Evolutionary conservation across 2,113 vertebrate genomes (phyloP).

Genomic region (Oceanodroma tethys): DNA sequence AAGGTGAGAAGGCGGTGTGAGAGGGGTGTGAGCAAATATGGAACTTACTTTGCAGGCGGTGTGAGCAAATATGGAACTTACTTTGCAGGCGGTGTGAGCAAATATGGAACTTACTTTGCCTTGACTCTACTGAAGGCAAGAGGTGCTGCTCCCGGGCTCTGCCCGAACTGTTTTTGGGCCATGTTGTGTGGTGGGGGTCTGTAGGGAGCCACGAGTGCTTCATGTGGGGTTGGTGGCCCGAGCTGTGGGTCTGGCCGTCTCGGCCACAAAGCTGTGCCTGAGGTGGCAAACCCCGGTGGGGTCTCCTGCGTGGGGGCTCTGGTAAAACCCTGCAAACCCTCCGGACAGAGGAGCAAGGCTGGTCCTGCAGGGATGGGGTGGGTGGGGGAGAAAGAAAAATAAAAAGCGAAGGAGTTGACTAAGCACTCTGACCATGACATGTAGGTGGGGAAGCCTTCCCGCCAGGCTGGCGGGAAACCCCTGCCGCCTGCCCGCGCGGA

Average conservation of each 20-base stretch:
- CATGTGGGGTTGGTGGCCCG: rapidly evolving
- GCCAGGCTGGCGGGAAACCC: rapidly evolving
- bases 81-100: no score
- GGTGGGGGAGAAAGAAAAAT: no score
- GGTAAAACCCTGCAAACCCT: no score
- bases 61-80: no score
- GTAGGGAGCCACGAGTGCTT: rapidly evolving
- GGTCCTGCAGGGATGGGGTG: no score
- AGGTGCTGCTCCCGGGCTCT: background rate
- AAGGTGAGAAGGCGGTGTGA: background rate
- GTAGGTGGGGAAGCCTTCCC: background rate
- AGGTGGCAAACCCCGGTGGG: rapidly evolving
- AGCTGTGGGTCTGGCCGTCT: background rate
- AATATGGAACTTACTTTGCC: background rate
- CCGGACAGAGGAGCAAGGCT: background rate
- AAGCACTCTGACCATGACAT: background rate
- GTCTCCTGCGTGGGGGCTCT: background rate
- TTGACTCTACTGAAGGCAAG: rapidly evolving
- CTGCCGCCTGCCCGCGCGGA: background rate
- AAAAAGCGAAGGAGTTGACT: no score
- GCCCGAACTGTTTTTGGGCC: rapidly evolving
- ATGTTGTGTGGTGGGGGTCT: rapidly evolving
- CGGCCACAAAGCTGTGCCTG: no score
- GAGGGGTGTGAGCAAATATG: background rate
- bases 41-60: no score